Conservation (phyloP, 2,113 vertebrate species). For the Callopanchax toddi region DNA sequence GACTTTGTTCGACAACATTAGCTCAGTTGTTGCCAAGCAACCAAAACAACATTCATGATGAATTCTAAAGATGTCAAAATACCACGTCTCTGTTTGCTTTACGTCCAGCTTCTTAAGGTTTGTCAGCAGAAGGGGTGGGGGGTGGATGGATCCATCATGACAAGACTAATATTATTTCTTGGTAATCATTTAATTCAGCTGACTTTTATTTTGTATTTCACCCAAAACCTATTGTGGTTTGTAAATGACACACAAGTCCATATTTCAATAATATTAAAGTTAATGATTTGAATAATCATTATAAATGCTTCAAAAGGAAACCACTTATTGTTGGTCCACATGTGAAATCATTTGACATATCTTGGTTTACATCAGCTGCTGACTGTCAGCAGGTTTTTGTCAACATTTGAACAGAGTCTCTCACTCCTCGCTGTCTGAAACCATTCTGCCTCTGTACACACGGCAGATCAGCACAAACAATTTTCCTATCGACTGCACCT, state of each 20-base stretch:
- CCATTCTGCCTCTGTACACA: slow-evolving; percentile 26
- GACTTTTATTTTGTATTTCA: no score
- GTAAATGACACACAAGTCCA: no score
- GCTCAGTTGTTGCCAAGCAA: not conserved
- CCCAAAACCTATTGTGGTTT: not conserved
- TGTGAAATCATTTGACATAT: no score
- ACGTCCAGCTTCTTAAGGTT: not conserved
- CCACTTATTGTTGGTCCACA: no score
- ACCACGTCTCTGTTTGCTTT: not conserved
- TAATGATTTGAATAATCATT: no score
- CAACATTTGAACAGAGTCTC: slow-evolving; percentile 38
- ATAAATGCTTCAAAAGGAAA: no score
- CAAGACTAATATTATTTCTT: no score
- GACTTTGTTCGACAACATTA: not conserved
- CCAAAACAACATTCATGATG: not conserved
- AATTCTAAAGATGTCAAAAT: no score
- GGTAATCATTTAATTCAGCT: no score
- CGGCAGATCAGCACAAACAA: slow-evolving; percentile 46
- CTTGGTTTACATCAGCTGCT: no score
- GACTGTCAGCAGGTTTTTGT: slow-evolving; percentile 40
- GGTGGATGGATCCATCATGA: no score
- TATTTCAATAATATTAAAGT: no score
- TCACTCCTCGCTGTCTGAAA: slow-evolving; percentile 21
- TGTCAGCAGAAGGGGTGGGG: not conserved
- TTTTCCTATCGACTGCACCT: slow-evolving; percentile 59